Evolutionary conservation across 2,888 invertebrate genomes (phyloP), one percentile per base, ranked within the genome.

Genomic region (Nebria salina): DNA sequence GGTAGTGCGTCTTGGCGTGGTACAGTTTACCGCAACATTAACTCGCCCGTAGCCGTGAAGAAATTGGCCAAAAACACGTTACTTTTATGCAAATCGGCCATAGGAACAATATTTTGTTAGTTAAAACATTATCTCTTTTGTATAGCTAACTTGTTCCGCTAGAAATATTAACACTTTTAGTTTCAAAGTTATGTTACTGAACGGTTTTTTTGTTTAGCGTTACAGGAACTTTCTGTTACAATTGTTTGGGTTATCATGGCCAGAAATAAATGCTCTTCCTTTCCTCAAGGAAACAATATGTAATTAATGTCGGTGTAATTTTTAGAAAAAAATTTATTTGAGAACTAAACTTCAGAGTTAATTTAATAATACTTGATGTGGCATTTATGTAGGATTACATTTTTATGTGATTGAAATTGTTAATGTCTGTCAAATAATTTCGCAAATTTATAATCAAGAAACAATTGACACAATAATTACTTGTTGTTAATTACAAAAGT

Each of bases 401-500:
- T 34, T 34, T 34, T 34, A 34, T 4, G 34, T 2, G 5, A 34
- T 34, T 34, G 2, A 34, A 34, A 54, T 54, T 54, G 13, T 54
- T 54, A 11, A 8, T 54, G 8, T 8, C 54, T 54, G 54, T 54
- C 54, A 54, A 54, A 54, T 54, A 11, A 54, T 54, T 54, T 54
- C 54, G 54, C 54, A 54, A 54, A 54, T 11, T 11, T 54, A 54
- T 54, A 54, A 54, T 54, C 54, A 54, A 64, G 34, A 42, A 13
- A 64, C 34, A 66, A 77, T 78, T 78, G 78, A 78, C 78, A 74
- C 65, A 66, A 72, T 78, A 78, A 78, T 78, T 78, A 78, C 68
- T 42, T 74, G 74, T 66, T 74, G 73, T 74, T 78, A 77, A 74
- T 78, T 78, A 42, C 74, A 78, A 73, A 34, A 66, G 41, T 66